Conservation (phyloP, 2,888 invertebrate genomes). For the Drosophila paucipuncta region DNA sequence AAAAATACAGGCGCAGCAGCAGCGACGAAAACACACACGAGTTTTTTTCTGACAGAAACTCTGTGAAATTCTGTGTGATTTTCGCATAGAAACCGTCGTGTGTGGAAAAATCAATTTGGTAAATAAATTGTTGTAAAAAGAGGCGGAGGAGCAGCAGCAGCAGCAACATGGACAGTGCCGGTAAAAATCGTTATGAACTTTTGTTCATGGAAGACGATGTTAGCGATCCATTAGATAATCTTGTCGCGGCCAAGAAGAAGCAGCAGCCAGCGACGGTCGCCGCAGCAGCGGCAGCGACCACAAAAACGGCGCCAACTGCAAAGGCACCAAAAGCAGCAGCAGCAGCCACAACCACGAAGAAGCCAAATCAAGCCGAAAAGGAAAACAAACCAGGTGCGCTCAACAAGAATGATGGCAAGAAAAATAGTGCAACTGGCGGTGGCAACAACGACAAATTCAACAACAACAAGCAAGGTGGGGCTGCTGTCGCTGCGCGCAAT, state of each 20-base stretch:
- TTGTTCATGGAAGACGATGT: slow-evolving; percentile 86
- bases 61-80: slow-evolving; percentile 48
- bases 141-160: slow-evolving; percentile 40
- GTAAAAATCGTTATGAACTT: slow-evolving; percentile 85
- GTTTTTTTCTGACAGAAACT: slow-evolving; percentile 60
- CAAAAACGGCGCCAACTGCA: slow-evolving; percentile 61
- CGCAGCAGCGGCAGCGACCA: slow-evolving; percentile 52
- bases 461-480: slow-evolving; percentile 76
- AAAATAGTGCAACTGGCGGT: slow-evolving; percentile 50
- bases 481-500: slow-evolving; percentile 62
- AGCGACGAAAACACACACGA: slow-evolving; percentile 58
- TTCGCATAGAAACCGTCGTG: slow-evolving; percentile 56
- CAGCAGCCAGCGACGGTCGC: slow-evolving; percentile 67
- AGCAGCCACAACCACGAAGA: slow-evolving; percentile 54
- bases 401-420: slow-evolving; percentile 83
- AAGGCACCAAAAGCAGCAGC: slow-evolving; percentile 62
- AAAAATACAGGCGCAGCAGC: slow-evolving; percentile 55
- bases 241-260: slow-evolving; percentile 83
- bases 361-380: slow-evolving; percentile 84
- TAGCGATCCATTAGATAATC: slow-evolving; percentile 85
- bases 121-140: slow-evolving; percentile 44
- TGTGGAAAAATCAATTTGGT: slow-evolving; percentile 62
- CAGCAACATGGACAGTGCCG: slow-evolving; percentile 84
- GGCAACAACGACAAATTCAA: slow-evolving; percentile 58
- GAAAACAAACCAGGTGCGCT: slow-evolving; percentile 85